phyloP scores from a whole-genome alignment of 1,140 invertebrate genomes.

The Drosophila tristis region DNA sequence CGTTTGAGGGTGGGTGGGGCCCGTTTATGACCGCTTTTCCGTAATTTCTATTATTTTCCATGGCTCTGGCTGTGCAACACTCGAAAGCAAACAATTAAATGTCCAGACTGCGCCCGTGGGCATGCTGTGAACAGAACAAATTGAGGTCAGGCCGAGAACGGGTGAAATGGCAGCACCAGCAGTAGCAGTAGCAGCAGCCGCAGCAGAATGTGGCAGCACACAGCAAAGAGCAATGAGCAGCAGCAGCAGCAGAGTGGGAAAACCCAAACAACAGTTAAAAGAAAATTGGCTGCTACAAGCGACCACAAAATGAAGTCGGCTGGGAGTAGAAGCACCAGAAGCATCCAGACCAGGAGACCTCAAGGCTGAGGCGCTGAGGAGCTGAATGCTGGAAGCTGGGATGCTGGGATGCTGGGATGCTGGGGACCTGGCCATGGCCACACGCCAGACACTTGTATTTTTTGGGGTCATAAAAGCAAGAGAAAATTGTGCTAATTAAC shows the following conservation, averaged over 20 bases:
- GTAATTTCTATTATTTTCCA: slow-evolving; percentile 80
- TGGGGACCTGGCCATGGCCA: slow-evolving; percentile 70
- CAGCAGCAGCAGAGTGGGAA: slow-evolving; percentile 5
- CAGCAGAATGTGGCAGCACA: neutral
- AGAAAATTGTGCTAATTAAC: slow-evolving; percentile 82
- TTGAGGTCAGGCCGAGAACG: slow-evolving; percentile 67
- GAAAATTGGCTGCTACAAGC: slow-evolving; percentile 74
- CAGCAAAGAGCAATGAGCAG: neutral
- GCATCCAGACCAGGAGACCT: slow-evolving; percentile 13
- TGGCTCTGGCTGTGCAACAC: slow-evolving; percentile 31
- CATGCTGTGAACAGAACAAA: slow-evolving; percentile 74
- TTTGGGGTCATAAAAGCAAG: slow-evolving; percentile 74
- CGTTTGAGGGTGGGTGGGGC: slow-evolving; percentile 28
- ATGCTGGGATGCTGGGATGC: slow-evolving; percentile 48
- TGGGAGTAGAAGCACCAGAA: slow-evolving; percentile 22
- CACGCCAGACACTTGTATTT: slow-evolving; percentile 74
- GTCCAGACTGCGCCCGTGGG: slow-evolving; percentile 75
- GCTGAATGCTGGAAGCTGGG: slow-evolving; percentile 1
- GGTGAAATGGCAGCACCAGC: slow-evolving; percentile 23
- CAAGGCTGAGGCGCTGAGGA: slow-evolving; percentile 30
- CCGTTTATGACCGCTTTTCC: slow-evolving; percentile 72
- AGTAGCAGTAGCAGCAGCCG: neutral
- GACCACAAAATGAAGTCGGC: slow-evolving; percentile 76
- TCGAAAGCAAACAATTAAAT: slow-evolving; percentile 79
- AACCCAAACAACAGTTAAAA: slow-evolving; percentile 80